These are phyloP conservation scores for Oriolus oriolus DNA, from an alignment of 2,113 vertebrate species.

Conservation along the genomic window DNA sequence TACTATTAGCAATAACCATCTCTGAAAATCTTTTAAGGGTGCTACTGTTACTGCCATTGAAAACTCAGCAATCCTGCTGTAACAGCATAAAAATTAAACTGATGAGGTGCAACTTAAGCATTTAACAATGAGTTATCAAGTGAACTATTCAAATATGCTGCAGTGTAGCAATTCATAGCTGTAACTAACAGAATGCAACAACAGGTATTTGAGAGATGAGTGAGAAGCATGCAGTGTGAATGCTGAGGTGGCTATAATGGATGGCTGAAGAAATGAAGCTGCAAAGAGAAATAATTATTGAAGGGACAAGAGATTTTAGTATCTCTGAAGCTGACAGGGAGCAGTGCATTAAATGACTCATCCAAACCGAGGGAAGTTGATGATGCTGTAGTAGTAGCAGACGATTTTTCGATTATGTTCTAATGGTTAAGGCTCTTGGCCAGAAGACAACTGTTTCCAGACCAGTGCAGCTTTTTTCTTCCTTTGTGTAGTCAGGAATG, in stretches of 20 bases:
- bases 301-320: not conserved
- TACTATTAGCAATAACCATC: not conserved
- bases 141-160: not conserved
- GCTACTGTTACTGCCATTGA: not conserved
- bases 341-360: not conserved
- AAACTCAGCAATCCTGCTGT: not conserved
- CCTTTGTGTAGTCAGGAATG: not conserved
- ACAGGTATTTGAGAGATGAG: not conserved
- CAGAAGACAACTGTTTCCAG: not conserved
- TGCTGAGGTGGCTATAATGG: not conserved
- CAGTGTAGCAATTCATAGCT: not conserved
- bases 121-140: not conserved
- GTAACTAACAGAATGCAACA: not conserved
- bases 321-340: not conserved
- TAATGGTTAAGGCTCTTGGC: not conserved
- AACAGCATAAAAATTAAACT: slow-evolving; percentile 42
- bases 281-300: not conserved
- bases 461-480: not conserved
- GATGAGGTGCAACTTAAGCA: slow-evolving; percentile 2
- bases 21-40: not conserved
- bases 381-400: not conserved
- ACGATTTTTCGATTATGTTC: not conserved
- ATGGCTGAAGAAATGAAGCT: not conserved
- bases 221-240: not conserved
- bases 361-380: not conserved